Conservation (phyloP, 2,113 vertebrate species). For the Callocephalon fimbriatum region DNA sequence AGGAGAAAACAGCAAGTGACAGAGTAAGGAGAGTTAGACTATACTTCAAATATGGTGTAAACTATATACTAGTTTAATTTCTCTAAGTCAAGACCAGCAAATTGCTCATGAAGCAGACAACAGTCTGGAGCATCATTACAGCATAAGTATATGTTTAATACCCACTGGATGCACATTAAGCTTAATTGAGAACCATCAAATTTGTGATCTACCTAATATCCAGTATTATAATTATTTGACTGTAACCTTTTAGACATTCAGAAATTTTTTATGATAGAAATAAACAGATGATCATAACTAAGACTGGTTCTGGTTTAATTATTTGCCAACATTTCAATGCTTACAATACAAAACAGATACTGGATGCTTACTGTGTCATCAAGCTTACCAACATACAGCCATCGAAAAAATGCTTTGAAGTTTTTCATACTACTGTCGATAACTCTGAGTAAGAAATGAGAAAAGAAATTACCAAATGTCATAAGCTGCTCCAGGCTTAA, state of each 20-base stretch:
- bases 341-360: not conserved
- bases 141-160: not conserved
- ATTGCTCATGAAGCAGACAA: not conserved
- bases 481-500: not conserved
- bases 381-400: constrained; percentile 96
- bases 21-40: not conserved
- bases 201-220: not conserved
- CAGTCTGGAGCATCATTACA: not conserved
- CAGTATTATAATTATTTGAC: not conserved
- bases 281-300: not conserved
- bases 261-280: not conserved
- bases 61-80: not conserved
- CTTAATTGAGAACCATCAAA: not conserved
- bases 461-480: not conserved
- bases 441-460: constrained; percentile 81
- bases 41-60: not conserved
- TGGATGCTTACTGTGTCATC: not conserved
- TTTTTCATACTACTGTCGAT: constrained; percentile 99
- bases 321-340: not conserved
- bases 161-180: not conserved
- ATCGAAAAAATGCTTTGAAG: constrained; percentile 98
- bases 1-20: not conserved
- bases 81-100: not conserved
- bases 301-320: not conserved
- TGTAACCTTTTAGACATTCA: not conserved